Conservation (phyloP, 2,113 vertebrate species). For the Canis aureus region DNA sequence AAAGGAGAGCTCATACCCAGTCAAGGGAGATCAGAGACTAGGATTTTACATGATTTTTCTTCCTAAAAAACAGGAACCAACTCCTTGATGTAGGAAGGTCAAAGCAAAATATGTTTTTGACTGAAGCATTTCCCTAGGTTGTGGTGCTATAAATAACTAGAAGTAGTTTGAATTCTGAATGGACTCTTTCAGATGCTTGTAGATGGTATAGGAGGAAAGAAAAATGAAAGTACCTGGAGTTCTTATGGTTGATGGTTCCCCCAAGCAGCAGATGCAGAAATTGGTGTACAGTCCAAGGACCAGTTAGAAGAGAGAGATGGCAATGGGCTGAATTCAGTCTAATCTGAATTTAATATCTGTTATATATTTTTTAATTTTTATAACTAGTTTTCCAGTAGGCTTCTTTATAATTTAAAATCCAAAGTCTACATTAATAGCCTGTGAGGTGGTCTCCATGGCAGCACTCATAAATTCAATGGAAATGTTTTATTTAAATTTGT, state of each 20-base stretch:
- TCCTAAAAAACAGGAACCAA: background rate
- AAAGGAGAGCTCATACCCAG: background rate
- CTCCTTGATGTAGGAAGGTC: conserved; percentile 28
- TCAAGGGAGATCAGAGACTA: background rate
- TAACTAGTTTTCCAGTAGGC: conserved; percentile 31
- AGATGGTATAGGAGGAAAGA: background rate
- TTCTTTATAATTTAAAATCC: conserved; percentile 58
- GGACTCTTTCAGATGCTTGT: background rate
- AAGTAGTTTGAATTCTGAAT: conserved; percentile 59
- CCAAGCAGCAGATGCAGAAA: background rate
- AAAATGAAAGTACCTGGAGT: background rate
- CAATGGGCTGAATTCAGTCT: background rate
- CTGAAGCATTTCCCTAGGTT: conserved; percentile 1
- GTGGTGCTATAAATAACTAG: conserved; percentile 17
- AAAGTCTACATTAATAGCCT: background rate
- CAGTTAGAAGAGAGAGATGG: background rate
- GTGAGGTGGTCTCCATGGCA: background rate
- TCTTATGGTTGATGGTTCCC: background rate
- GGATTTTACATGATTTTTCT: conserved; percentile 9
- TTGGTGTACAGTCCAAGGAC: background rate
- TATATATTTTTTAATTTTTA: background rate
- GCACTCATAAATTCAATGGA: background rate
- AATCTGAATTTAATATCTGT: conserved; percentile 25
- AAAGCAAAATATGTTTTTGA: conserved; percentile 44
- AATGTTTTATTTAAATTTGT: conserved; percentile 38